These are phyloP conservation scores for Diloba caeruleocephala DNA, from an alignment of 2,888 invertebrate species.

Conservation along the genomic window DNA sequence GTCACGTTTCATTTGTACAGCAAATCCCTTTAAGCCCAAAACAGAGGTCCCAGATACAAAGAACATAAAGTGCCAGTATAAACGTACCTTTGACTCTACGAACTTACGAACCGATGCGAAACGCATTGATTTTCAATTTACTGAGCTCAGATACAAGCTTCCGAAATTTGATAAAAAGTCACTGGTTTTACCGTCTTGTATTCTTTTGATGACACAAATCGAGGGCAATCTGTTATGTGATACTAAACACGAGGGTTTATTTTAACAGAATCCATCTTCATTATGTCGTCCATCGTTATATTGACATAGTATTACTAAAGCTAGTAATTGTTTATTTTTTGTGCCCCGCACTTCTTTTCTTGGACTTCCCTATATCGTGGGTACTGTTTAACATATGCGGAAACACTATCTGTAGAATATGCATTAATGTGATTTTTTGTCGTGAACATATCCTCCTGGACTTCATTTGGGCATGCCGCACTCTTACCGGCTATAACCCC, in stretches of 20 bases:
- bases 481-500: no score
- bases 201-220: constrained; percentile 12
- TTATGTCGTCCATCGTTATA: constrained; percentile 17
- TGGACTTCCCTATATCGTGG: no score
- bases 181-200: constrained; percentile 4
- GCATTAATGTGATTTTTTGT: no score
- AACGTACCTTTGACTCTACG: constrained; percentile 1
- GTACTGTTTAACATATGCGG: no score
- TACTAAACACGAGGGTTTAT: constrained; percentile 5
- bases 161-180: constrained; percentile 39
- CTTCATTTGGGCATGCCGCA: no score
- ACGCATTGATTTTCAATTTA: constrained; percentile 48
- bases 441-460: no score
- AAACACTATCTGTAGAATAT: no score
- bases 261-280: no score
- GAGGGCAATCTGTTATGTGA: constrained; percentile 12
- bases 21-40: constrained; percentile 1
- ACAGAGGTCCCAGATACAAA: constrained; percentile 14
- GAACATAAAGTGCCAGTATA: constrained; percentile 21
- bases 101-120: constrained; percentile 4
- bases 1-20: not conserved
- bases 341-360: no score
- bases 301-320: no score
- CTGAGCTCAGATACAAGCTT: constrained; percentile 7
- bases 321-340: no score